Base-by-base conservation (phyloP, 2,113 vertebrate species). In the Ciconia boyciana region DNA sequence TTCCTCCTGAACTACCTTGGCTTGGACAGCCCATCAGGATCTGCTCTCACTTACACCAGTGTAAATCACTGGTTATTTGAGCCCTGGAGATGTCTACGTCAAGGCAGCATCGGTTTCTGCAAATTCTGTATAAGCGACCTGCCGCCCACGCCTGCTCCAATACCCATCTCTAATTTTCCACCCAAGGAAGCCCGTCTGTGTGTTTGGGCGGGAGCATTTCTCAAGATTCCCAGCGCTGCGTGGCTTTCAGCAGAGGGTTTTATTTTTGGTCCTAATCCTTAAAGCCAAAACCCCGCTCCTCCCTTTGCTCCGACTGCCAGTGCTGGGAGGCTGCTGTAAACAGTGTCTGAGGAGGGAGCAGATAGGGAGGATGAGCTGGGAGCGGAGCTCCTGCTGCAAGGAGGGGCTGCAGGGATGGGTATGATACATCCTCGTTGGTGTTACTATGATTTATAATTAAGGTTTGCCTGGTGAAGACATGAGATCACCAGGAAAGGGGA, bases 231-330 rank as follows among this genome's bases (percentile, higher is more conserved):
- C 91, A 95, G 95, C 1, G 20, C 94, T 61, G 83, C 54, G 34
- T 95, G 93, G 75, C 91, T 97, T 51, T 75, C 87, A 58, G 89
- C 91, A 55, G 21, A 78, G n/a, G 49, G 78, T 62, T 87, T 96
- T 95, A 97, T 97, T 96, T 97, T 96, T 95, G 95, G 93, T 96
- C 41, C 75, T 49, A 32, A 90, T 81, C 76, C 87, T 76, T 76
- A 77, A 79, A 95, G 94, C 94, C 97, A 96, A 97, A 97, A 58
- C 64, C 75, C 91, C 9, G 55, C 94, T 95, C 95, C 94, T 97
- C 97, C 96, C 97, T 96, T 82, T 29, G 95, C 93, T 87, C 64
- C 0, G 12, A 90, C 91, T 62, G 52, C 96, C 29, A 10, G 91
- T 7, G 58, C 92, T 32, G 75, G 57, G 94, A 91, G 83, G 57